Evolutionary conservation across 2,888 invertebrate species (phyloP), one percentile per base, ranked within the genome.

Genomic region (Leptothorax acervorum): DNA sequence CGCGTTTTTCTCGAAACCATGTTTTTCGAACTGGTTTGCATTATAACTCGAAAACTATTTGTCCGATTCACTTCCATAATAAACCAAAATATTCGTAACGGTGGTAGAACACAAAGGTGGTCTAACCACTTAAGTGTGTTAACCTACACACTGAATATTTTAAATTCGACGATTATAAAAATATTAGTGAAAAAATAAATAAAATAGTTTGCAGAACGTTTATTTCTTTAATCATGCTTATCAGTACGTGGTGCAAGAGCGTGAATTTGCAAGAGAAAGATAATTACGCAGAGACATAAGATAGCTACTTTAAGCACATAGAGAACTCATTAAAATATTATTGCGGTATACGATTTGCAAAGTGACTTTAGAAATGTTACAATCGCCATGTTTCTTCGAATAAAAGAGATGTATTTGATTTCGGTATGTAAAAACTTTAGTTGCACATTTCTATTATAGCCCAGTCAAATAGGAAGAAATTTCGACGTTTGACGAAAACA

Each of bases 171-270:
- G 35, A 35, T 35, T 35, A 35, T 35, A 35, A 35, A 35, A 65
- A 42, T 65, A 51, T 45, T 11, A 48, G 35, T 35, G 23, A 0
- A 63, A 11, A 23, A 39, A 23, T n/a, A 28, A 70, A 31, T 53
- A n/a, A n/a, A 28, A 6, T 60, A 1, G 8, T 31, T 11, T 9
- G n/a, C 5, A 1, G 9, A 0, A 35, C 3, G 0, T 71, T 39
- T 45, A 53, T 71, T 55, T 35, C 11, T 15, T 23, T 15, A 51
- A 51, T 55, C 8, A 39, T 55, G 23, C 23, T 12, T 74, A 60
- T 74, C 57, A 74, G 60, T 45, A 74, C 28, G 45, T 74, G 60
- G 11, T 42, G 28, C 74, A 74, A 57, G 18, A 60, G 31, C 12
- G 3, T 9, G 5, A 55, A 73, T 28, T 57, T 73, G 28, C 42